A percentile compares a stretch with the other conserved stretches of the same genome.
These are phyloP conservation scores for Scaptodrosophila latifasciaeformis DNA, from an alignment of 2,888 invertebrate species.

Conservation along the genomic window DNA sequence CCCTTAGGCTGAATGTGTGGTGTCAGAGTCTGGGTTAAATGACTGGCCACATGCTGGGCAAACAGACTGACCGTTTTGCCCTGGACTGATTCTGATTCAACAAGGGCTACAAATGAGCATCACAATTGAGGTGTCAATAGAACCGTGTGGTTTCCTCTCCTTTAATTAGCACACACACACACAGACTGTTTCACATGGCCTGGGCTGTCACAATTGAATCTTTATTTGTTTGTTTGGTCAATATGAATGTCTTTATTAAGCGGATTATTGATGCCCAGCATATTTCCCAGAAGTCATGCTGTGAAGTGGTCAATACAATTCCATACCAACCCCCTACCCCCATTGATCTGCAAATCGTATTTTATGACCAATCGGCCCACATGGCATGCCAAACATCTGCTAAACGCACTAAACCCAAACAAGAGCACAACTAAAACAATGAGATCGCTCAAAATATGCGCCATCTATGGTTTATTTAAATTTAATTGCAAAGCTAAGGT, in stretches of 20 bases:
- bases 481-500: too few relatives aligned
- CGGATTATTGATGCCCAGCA: conserved; percentile 25
- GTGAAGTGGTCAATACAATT: conserved; percentile 18
- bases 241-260: conserved; percentile 44
- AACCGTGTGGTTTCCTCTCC: conserved; percentile 37
- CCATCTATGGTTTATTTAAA: too few relatives aligned
- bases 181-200: neutral
- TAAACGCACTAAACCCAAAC: too few relatives aligned
- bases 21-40: conserved; percentile 34
- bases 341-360: neutral
- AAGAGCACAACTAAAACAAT: too few relatives aligned
- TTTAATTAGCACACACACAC: conserved; percentile 34
- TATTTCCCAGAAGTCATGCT: conserved; percentile 11
- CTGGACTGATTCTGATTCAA: neutral
- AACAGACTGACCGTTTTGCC: conserved; percentile 3
- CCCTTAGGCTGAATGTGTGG: too few relatives aligned
- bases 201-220: conserved; percentile 16
- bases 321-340: conserved; percentile 20
- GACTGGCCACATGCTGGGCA: neutral
- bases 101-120: conserved; percentile 1
- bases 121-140: conserved; percentile 25
- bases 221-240: conserved; percentile 14
- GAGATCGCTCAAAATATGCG: too few relatives aligned
- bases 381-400: neutral
- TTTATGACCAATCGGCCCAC: neutral